phyloP scores from a whole-genome alignment of 2,888 invertebrate genomes.

The Agrochola macilenta region DNA sequence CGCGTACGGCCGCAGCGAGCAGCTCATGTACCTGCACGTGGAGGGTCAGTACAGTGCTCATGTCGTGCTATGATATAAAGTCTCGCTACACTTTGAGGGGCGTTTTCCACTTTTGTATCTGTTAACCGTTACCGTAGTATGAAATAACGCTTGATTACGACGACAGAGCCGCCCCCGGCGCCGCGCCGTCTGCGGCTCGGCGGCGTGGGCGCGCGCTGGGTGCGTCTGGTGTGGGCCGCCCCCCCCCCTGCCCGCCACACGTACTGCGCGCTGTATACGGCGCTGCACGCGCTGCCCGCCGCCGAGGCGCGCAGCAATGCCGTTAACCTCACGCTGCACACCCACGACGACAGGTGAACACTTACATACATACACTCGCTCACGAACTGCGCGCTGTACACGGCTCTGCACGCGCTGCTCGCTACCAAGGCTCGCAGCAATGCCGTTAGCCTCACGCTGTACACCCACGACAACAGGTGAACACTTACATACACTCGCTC shows the following conservation, averaged over 20 bases:
- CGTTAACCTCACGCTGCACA: slow-evolving; percentile 77
- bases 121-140: background rate
- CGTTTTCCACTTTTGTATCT: too few species aligned
- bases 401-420: too few species aligned
- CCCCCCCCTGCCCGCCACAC: slow-evolving; percentile 68
- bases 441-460: too few species aligned
- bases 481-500: too few species aligned
- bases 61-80: too few species aligned
- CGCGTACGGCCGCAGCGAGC: slow-evolving; percentile 92
- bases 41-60: slow-evolving; percentile 85
- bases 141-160: background rate
- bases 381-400: slow-evolving; percentile 72
- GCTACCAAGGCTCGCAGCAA: too few species aligned
- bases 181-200: slow-evolving; percentile 90
- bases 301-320: slow-evolving; percentile 62
- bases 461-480: too few species aligned
- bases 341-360: slow-evolving; percentile 62
- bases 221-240: slow-evolving; percentile 90
- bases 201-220: slow-evolving; percentile 91
- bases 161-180: slow-evolving; percentile 92
- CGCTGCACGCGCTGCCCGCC: slow-evolving; percentile 73
- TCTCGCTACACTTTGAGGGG: background rate
- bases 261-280: slow-evolving; percentile 75
- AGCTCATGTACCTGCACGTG: slow-evolving; percentile 92
- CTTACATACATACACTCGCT: background rate